Evolutionary conservation across 2,797 vertebrate genomes (phyloP), one percentile per base, ranked within the genome.

Genomic region (Salmo trutta): DNA sequence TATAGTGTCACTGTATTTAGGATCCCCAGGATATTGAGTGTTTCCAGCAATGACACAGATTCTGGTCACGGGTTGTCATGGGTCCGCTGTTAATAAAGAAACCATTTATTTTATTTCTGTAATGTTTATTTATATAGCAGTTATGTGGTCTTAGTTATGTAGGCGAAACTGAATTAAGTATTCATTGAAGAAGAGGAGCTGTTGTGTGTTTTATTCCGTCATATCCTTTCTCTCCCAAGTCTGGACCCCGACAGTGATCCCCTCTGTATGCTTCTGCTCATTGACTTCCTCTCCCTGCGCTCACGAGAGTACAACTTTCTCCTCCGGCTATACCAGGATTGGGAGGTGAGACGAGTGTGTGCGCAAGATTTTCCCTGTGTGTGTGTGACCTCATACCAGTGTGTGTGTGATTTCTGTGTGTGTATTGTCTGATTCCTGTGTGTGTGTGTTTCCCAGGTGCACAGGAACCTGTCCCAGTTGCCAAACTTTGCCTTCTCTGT

Each of bases 401-500:
- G 8, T 68, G 27, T 67, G 31, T 67, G 2, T 53, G 29, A 64
- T 17, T 3, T 74, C 4, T 41, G 15, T 64, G 68, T 71, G 4
- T 52, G 4, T 53, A 14, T 17, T 75, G 17, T 15, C 12, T 29
- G 59, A 67, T 41, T 21, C 66, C 17, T 47, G 24, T 33, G 8
- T 76, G 53, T 76, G 53, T 72, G 17, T 68, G 7, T 77, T 52
- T 71, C 74, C 71, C 83, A 99, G 98, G 94, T 92, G 69, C 96
- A 97, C 91, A 95, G 95, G 84, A 99, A 99, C 91, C 89, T 99
- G 79, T 98, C 96, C 72, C 98, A 98, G 94, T 95, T 99, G 83
- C 98, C 98, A 75, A 99, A 99, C 91, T 99, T 99, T 84, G 96
- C 96, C 52, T 98, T 97, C 90, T 99, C 98, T 0, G 93, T 96